Base-by-base conservation (phyloP, 2,888 invertebrate genomes). In the Scaeva pyrastri region DNA sequence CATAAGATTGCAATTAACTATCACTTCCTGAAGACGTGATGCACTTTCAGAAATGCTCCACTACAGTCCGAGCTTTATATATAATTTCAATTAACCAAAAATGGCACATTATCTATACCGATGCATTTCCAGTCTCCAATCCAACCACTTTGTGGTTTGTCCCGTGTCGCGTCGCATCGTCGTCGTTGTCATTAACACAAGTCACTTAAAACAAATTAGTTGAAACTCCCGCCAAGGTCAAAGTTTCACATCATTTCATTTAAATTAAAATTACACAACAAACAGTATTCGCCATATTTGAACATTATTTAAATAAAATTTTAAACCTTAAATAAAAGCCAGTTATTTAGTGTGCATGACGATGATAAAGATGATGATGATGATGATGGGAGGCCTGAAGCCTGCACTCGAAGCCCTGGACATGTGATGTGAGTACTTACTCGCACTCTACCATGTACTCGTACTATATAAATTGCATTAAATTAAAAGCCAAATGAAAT, bases 221-320 rank as follows among this genome's bases (percentile, higher is more conserved):
- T 55, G 72, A 76, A 80, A 75, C 80, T 8, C 31, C 31, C 72
- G 75, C 68, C 60, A 85, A 80, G 84, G 84, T 85, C 84, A 85
- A 64, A 78, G 21, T 73, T 21, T 68, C 70, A 23, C 31, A 31
- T 31, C 31, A 31, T 31, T 31, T 31, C n/a, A n/a, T n/a, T n/a
- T n/a, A n/a, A n/a, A n/a, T n/a, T 31, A 7, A 71, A 73, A 79
- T 79, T 75, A 75, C 58, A 66, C 83, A 79, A 84, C 16, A 50
- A 58, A 48, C 16, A 12, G 52, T 50, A 74, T 68, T 21, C 19
- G 36, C 16, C 23, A 12, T n/a, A 70, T 52, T 55, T 71, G 43
- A 39, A 55, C n/a, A 39, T 68, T n/a, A 55, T 52, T 73, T 16
- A 66, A 71, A 71, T 76, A 16, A 1, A 19, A 21, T 19, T 60